Evolutionary conservation across 2,797 vertebrate genomes (phyloP), one percentile per base, ranked within the genome.

Genomic region (Borostomias antarcticus): DNA sequence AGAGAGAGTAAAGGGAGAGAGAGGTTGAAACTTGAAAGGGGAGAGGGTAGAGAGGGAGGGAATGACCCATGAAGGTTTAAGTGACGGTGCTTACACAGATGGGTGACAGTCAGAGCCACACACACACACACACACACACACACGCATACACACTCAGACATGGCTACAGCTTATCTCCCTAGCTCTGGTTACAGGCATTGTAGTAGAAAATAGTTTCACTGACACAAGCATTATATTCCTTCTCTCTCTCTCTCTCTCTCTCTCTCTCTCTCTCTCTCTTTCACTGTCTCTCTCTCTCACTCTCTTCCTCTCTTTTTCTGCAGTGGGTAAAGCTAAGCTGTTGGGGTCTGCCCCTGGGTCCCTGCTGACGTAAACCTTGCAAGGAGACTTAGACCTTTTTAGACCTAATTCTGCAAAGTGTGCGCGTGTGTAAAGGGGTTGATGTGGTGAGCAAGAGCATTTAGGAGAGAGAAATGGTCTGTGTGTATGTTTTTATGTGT

Each of bases 311-410:
- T 62, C 28, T 61, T 45, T 56, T 33, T 40, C 29, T 37, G 71
- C 30, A 51, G 21, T 52, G 35, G 43, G 48, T n/a, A 61, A 40
- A 72, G 51, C 62, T 48, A 48, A 64, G 29, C 70, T 53, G 29
- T 76, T 75, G 64, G 78, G 75, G 75, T 78, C 45, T 60, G 64
- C 64, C 78, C 56, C 30, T 54, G 67, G 72, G 72, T 76, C 78
- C 58, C 2, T 52, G 61, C 72, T 82, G 82, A 87, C 63, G 58
- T 68, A 84, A 86, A 85, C 79, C 86, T 86, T 88, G 86, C 72
- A 82, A 68, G 56, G 59, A 80, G 54, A 68, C 72, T 83, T 79
- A 77, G n/a, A n/a, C n/a, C n/a, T n/a, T 78, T 78, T 67, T 74
- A 65, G n/a, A n/a, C n/a, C 74, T 75, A 64, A 74, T 71, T 59